Evolutionary conservation across 2,888 invertebrate genomes (phyloP), one percentile per base, ranked within the genome.

Genomic region (Halictus ligatus): DNA sequence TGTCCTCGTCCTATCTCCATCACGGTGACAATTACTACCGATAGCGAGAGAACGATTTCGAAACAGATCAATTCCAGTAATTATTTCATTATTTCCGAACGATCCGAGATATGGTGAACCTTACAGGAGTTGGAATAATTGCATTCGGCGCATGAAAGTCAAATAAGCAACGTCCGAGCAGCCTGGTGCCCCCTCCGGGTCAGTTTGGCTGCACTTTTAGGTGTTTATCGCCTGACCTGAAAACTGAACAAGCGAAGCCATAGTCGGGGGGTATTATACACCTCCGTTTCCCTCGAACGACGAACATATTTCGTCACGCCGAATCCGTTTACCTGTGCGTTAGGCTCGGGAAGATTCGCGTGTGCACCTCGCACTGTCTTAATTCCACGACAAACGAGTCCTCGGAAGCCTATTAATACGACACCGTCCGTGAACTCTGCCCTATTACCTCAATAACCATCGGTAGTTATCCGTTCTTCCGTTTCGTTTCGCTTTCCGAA

Each of bases 141-240:
- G 35, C 43, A 58, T 71, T 58, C 75, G 43, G 29, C 46, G 25
- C 74, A 71, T 75, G 80, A 75, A 58, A 75, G 83, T 67, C 77
- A 73, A 50, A 72, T 77, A 54, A 46, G 80, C 67, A 15, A 21
- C 71, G 48, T 8, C 64, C 18, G 29, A 29, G 64, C 64, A 29
- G 64, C 25, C 18, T 35, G 7, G 43, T 76, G 58, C 25, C 64
- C 40, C 48, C 25, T 50, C 58, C 13, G 73, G 67, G 48, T 72
- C 79, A 83, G 54, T 60, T 77, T 25, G 40, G 48, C 67, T 48
- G 83, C 85, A 83, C 85, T 85, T 85, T 85, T 83, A 85, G 73
- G 85, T 85, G 73, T 85, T 85, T 85, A 83, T 83, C 75, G 79
- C 10, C 78, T 85, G 84, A 85, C 85, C 85, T 85, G 75, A 75